phyloP scores from a whole-genome alignment of 2,888 invertebrate genomes.

The Agrilus cyanescens region DNA sequence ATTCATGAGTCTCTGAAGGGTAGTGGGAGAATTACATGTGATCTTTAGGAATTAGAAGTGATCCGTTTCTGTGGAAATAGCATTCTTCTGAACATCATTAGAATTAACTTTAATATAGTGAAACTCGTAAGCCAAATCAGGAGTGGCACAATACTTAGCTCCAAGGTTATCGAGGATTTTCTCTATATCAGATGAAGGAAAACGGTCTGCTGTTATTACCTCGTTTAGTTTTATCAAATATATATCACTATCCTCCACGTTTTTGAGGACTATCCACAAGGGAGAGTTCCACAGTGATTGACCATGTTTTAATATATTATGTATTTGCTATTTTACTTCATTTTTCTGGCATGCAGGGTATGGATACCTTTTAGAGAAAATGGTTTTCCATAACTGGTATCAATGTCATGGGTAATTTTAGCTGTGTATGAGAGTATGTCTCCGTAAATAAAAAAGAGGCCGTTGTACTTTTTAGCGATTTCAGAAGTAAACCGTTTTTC shows the following conservation, averaged over 20 bases:
- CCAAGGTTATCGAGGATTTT: conserved; percentile 15
- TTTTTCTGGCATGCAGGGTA: conserved; percentile 18
- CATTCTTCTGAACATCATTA: conserved; percentile 16
- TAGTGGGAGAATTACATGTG: conserved; percentile 14
- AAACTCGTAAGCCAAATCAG: conserved; percentile 18
- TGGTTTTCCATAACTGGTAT: conserved; percentile 4
- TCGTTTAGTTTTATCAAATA: conserved; percentile 4
- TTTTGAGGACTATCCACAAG: conserved; percentile 28
- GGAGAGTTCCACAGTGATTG: conserved; percentile 27
- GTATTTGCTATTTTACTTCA: conserved; percentile 23
- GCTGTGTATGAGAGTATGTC: conserved; percentile 14
- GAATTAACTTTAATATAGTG: conserved; percentile 16
- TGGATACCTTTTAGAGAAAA: conserved; percentile 10
- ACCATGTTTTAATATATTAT: conserved; percentile 20
- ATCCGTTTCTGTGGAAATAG: conserved; percentile 14
- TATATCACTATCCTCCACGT: conserved; percentile 3
- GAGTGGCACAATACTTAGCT: conserved; percentile 10
- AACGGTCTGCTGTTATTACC: conserved; percentile 8
- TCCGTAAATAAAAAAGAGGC: conserved; percentile 10
- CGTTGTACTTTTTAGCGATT: conserved; percentile 9
- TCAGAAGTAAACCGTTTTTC: conserved; percentile 5
- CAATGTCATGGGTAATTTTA: conserved; percentile 16
- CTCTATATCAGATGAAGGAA: conserved; percentile 12
- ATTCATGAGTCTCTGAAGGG: conserved; percentile 17
- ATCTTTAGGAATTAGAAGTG: conserved; percentile 18